Evolutionary conservation across 2,888 invertebrate genomes (phyloP).

Genomic region (Brachypalpus laphriformis): DNA sequence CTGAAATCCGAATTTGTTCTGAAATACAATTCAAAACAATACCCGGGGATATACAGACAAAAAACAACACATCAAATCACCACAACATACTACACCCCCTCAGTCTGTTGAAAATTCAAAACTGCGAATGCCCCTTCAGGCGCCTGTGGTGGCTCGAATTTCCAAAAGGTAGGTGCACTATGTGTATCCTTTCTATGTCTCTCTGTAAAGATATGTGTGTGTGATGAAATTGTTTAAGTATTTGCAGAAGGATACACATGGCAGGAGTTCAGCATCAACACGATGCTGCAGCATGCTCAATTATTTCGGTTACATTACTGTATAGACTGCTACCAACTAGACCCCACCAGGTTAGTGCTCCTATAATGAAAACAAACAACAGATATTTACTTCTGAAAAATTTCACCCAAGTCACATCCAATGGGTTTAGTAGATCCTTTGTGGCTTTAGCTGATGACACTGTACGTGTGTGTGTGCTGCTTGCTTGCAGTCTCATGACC

Average conservation of each 20-base stretch:
- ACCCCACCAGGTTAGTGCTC: not conserved
- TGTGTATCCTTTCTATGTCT: not conserved
- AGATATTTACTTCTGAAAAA: conserved; percentile 4
- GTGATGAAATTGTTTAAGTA: not conserved
- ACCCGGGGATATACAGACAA: conserved; percentile 23
- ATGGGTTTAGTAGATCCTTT: conserved; percentile 24
- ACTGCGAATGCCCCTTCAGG: conserved; percentile 14
- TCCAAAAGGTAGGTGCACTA: conserved; percentile 5
- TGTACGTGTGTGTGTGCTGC: not conserved
- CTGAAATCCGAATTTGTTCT: conserved; percentile 47
- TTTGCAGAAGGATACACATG: not conserved
- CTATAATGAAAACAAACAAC: conserved; percentile 21
- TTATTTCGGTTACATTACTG: conserved; percentile 45
- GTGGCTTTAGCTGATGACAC: conserved; percentile 22
- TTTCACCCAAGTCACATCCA: conserved; percentile 2
- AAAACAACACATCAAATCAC: conserved; percentile 7
- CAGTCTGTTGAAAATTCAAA: conserved; percentile 21
- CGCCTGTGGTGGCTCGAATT: conserved; percentile 4
- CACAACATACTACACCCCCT: not conserved
- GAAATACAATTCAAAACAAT: conserved; percentile 46
- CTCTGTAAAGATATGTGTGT: not conserved
- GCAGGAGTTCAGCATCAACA: conserved; percentile 18
- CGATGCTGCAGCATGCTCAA: conserved; percentile 7
- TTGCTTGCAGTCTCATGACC: conserved; percentile 29
- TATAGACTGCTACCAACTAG: not conserved